phyloP scores from a whole-genome alignment of 2,888 invertebrate species.

The Campoletis raptor region DNA sequence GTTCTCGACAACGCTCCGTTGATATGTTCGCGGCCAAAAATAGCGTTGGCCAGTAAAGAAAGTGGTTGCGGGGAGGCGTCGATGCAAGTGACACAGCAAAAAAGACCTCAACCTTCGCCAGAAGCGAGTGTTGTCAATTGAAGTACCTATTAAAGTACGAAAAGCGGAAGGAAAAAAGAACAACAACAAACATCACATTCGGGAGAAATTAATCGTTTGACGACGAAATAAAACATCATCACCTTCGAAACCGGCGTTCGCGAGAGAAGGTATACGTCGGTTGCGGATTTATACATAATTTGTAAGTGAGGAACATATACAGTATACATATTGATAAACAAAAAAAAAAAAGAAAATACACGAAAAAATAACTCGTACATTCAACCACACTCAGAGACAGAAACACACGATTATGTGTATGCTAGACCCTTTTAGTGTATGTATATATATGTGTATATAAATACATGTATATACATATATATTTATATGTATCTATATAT shows the following conservation, averaged over 20 bases:
- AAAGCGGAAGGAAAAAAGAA: not conserved
- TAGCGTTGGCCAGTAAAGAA: slow-evolving; percentile 74
- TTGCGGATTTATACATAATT: slow-evolving; percentile 79
- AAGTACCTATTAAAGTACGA: slow-evolving; percentile 40
- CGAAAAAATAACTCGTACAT: slow-evolving; percentile 42
- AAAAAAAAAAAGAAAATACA: slow-evolving; percentile 34
- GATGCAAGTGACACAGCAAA: slow-evolving; percentile 69
- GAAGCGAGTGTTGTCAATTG: slow-evolving; percentile 80
- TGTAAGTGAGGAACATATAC: slow-evolving; percentile 73
- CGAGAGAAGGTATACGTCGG: slow-evolving; percentile 42
- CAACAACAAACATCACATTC: slow-evolving; percentile 1
- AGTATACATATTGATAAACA: slow-evolving; percentile 69
- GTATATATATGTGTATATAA: slow-evolving; percentile 41
- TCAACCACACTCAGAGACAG: slow-evolving; percentile 40
- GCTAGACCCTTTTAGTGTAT: slow-evolving; percentile 39
- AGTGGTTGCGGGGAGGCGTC: slow-evolving; percentile 77
- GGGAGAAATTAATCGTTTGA: slow-evolving; percentile 1
- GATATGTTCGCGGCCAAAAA: slow-evolving; percentile 66
- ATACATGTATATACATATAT: slow-evolving; percentile 45
- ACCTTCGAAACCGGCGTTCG: slow-evolving; percentile 49
- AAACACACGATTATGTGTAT: slow-evolving; percentile 49
- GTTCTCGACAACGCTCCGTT: slow-evolving; percentile 58
- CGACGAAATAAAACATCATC: slow-evolving; percentile 34
- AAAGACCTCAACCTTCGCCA: slow-evolving; percentile 73
- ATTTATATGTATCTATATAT: slow-evolving; percentile 41